Evolutionary conservation across 2,113 vertebrate genomes (phyloP).

Genomic region (Pangasianodon gigas): DNA sequence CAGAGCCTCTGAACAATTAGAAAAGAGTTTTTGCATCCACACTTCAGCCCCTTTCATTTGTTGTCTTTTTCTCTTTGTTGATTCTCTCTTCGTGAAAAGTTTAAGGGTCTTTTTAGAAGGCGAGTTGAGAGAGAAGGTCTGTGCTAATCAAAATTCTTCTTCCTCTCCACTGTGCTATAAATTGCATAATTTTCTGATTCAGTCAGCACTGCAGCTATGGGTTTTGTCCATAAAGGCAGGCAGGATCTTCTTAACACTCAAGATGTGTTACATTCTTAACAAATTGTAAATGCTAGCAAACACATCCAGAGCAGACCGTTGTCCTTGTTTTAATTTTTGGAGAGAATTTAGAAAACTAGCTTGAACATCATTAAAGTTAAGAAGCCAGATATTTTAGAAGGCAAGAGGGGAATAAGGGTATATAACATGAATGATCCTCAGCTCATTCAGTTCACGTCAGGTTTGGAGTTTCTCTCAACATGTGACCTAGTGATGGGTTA

Average conservation of each 20-base stretch:
- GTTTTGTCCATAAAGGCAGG: neutral
- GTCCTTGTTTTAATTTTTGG: neutral
- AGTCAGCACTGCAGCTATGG: conserved; percentile 4
- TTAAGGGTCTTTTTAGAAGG: neutral
- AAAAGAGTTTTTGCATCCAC: neutral
- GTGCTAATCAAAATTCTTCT: conserved; percentile 2
- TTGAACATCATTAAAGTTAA: neutral
- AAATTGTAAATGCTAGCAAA: neutral
- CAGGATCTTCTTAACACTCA: neutral
- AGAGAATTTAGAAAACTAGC: neutral
- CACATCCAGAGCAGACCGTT: neutral
- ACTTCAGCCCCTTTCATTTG: neutral
- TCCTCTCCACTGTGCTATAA: conserved; percentile 12
- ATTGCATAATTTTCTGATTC: conserved; percentile 22
- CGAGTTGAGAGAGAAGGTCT: neutral
- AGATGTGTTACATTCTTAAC: neutral
- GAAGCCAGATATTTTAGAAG: neutral
- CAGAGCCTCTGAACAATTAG: neutral
- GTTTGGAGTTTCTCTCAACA: neutral
- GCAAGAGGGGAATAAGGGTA: neutral
- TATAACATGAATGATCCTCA: neutral
- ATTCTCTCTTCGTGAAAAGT: neutral
- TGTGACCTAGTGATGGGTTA: neutral
- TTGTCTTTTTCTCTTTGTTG: neutral
- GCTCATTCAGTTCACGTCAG: neutral